Conservation (phyloP, 2,797 vertebrate species). For the Chiloscyllium punctatum region DNA sequence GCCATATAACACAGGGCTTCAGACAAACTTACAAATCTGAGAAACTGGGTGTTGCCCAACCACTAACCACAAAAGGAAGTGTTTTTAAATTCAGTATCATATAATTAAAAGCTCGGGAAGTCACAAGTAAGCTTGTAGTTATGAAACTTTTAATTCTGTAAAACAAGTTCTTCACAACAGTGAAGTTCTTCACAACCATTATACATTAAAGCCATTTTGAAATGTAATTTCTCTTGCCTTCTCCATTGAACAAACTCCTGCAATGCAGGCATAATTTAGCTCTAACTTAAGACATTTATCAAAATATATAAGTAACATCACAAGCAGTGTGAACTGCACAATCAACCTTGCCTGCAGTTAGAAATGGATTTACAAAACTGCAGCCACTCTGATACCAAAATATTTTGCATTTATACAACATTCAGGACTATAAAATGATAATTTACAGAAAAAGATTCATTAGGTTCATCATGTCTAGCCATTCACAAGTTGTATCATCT, state of each 20-base stretch:
- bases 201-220: background rate
- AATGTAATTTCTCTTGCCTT: background rate
- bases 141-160: background rate
- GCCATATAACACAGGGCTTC: background rate
- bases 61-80: slow-evolving; percentile 21
- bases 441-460: background rate
- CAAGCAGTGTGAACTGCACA: background rate
- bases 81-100: background rate
- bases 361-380: background rate
- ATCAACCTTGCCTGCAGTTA: background rate
- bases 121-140: background rate
- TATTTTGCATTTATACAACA: background rate
- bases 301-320: background rate
- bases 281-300: background rate
- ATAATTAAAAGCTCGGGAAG: background rate
- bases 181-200: background rate
- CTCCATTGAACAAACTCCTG: background rate
- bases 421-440: background rate
- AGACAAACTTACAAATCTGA: background rate
- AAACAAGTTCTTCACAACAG: background rate
- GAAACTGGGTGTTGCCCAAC: background rate
- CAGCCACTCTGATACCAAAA: background rate
- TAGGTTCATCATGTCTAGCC: background rate
- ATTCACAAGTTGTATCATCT: background rate
- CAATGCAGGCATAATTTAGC: background rate